Evolutionary conservation across 2,113 vertebrate genomes (phyloP).

Genomic region (Nycticebus coucang): DNA sequence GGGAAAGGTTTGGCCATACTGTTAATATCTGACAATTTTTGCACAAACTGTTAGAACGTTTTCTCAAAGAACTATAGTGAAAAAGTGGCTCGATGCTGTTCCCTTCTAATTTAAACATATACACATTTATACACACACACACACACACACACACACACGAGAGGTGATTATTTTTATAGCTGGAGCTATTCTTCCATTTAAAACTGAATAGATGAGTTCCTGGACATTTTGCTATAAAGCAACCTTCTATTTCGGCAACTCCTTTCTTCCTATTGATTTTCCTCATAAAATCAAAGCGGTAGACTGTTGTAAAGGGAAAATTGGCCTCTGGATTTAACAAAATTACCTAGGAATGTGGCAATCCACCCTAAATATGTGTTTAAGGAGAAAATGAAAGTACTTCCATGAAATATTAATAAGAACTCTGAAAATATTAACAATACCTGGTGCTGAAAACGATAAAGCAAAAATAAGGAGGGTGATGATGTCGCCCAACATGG

Average conservation of each 20-base stretch:
- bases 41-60: too few relatives aligned
- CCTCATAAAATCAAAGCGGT: slow-evolving; percentile 70
- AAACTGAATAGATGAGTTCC: slow-evolving; percentile 58
- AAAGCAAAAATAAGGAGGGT: background rate
- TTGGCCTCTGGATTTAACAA: slow-evolving; percentile 75
- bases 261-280: slow-evolving; percentile 68
- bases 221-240: slow-evolving; percentile 56
- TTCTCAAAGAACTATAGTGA: background rate
- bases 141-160: background rate
- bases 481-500: background rate
- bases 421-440: slow-evolving; percentile 55
- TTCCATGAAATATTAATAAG: slow-evolving; percentile 70
- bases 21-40: background rate
- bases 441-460: slow-evolving; percentile 11
- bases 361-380: slow-evolving; percentile 67
- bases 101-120: slow-evolving; percentile 31
- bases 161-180: slow-evolving; percentile 26
- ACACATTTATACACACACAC: background rate
- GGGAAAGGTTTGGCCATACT: background rate
- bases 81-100: background rate
- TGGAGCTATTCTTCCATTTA: slow-evolving; percentile 31
- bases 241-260: slow-evolving; percentile 63
- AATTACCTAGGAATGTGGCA: slow-evolving; percentile 70
- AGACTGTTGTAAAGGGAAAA: slow-evolving; percentile 65
- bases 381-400: slow-evolving; percentile 52